Percentiles rank a stretch among this genome's conserved stretches.
These are phyloP conservation scores for Andrena haemorrhoa DNA, from an alignment of 2,888 invertebrate genomes.

Conservation along the genomic window DNA sequence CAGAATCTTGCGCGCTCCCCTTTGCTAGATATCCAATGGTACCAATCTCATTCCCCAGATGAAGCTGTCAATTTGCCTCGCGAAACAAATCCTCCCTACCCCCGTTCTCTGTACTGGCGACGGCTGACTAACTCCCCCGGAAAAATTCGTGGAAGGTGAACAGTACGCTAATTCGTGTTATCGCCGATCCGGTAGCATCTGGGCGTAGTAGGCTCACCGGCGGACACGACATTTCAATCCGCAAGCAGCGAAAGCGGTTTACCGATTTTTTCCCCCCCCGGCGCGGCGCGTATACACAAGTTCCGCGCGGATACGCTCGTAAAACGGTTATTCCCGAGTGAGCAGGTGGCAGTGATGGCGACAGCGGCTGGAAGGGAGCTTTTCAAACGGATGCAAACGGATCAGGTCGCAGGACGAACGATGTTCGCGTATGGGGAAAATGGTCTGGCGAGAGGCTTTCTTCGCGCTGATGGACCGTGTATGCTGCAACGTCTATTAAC, in stretches of 20 bases:
- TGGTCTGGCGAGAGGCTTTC: conserved; percentile 52
- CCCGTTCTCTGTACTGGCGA: conserved; percentile 32
- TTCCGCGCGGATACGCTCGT: conserved; percentile 72
- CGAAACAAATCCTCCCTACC: conserved; percentile 54
- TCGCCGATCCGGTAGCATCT: conserved; percentile 59
- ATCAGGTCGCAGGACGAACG: conserved; percentile 42
- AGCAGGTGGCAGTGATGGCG: conserved; percentile 71
- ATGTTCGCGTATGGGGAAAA: conserved; percentile 41
- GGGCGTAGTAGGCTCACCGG: conserved; percentile 61
- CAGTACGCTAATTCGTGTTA: conserved; percentile 69
- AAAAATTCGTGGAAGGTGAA: conserved; percentile 55
- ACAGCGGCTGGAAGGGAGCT: conserved; percentile 45
- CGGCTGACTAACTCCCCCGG: conserved; percentile 38
- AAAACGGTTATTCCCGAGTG: conserved; percentile 74
- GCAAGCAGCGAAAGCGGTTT: conserved; percentile 75
- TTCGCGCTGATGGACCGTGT: conserved; percentile 33
- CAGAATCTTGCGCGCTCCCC: neutral
- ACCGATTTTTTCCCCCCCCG: conserved; percentile 63
- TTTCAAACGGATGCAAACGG: conserved; percentile 49
- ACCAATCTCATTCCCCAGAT: conserved; percentile 6
- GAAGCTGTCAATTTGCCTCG: conserved; percentile 57
- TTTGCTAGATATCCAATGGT: neutral
- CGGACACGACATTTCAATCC: conserved; percentile 74
- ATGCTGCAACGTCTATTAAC: conserved; percentile 14
- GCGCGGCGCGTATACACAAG: conserved; percentile 62